phyloP scores from a whole-genome alignment of 2,888 invertebrate genomes.

The Lochmaea capreae region DNA sequence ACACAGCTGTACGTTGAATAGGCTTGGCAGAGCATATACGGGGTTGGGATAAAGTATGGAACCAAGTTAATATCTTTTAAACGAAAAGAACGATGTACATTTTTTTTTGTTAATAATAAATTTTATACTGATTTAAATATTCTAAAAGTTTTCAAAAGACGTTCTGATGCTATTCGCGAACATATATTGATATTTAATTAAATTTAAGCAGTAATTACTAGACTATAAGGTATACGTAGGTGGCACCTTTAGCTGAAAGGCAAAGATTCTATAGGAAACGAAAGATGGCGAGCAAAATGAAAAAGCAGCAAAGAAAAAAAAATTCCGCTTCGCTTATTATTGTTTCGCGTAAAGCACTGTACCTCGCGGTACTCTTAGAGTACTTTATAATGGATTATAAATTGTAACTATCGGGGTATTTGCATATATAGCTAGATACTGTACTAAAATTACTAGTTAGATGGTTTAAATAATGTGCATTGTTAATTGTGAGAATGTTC shows the following conservation, averaged over 20 bases:
- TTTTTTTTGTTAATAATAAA: no score
- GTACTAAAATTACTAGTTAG: constrained; percentile 40
- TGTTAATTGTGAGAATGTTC: constrained; percentile 46
- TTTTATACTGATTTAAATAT: no score
- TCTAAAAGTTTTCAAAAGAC: no score
- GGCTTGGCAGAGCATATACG: no score
- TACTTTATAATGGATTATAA: constrained; percentile 49
- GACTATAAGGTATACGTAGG: constrained; percentile 20
- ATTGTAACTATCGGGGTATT: constrained; percentile 47
- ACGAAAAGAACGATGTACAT: no score
- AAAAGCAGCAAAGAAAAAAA: constrained; percentile 16
- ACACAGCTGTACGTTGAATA: no score
- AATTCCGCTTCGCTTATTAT: constrained; percentile 42
- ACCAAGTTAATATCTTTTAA: no score
- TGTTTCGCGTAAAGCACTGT: constrained; percentile 42
- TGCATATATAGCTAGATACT: constrained; percentile 40
- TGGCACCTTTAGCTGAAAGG: constrained; percentile 23
- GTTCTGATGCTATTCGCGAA: no score
- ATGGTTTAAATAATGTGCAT: constrained; percentile 49
- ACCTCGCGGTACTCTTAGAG: constrained; percentile 41
- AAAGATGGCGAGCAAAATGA: constrained; percentile 34
- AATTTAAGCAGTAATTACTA: constrained; percentile 15
- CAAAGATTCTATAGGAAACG: constrained; percentile 45
- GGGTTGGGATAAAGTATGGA: no score
- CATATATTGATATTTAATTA: neutral